These are phyloP conservation scores for Rhinichthys klamathensis DNA, from an alignment of 2,113 vertebrate genomes.

Conservation along the genomic window DNA sequence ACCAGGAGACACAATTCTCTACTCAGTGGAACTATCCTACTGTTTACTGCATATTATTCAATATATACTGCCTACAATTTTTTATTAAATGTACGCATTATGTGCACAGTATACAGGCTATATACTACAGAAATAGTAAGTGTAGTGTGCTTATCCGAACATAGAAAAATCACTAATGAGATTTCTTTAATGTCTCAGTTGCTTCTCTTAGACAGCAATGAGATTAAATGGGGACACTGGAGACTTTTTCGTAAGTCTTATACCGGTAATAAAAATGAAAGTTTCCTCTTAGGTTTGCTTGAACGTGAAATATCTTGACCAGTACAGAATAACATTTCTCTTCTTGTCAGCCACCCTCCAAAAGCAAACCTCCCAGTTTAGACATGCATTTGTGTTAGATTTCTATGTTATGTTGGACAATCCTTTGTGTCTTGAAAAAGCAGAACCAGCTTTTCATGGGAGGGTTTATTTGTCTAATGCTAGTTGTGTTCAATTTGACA, in stretches of 20 bases:
- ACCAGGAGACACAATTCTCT: constrained; percentile 23
- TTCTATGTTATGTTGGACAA: constrained; percentile 10
- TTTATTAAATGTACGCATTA: not conserved
- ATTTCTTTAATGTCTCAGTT: not conserved
- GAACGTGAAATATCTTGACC: not conserved
- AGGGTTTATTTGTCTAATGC: constrained; percentile 20
- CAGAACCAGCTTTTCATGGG: constrained; percentile 41
- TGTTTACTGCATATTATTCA: not conserved
- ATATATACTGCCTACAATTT: not conserved
- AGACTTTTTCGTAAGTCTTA: not conserved
- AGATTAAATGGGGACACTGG: not conserved
- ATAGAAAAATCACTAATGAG: not conserved
- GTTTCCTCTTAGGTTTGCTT: not conserved
- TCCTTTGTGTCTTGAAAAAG: not conserved
- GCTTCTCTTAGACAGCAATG: not conserved
- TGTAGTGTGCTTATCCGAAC: not conserved
- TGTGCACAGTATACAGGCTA: not conserved
- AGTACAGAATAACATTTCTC: not conserved
- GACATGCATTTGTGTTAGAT: not conserved
- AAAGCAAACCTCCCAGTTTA: not conserved
- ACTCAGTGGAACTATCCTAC: not conserved
- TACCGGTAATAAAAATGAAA: not conserved
- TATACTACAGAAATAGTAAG: not conserved
- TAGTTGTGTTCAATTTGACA: constrained; percentile 20
- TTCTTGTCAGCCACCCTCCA: not conserved